Base-by-base conservation (phyloP, 2,797 vertebrate genomes). In the Pogonophryne albipinna region DNA sequence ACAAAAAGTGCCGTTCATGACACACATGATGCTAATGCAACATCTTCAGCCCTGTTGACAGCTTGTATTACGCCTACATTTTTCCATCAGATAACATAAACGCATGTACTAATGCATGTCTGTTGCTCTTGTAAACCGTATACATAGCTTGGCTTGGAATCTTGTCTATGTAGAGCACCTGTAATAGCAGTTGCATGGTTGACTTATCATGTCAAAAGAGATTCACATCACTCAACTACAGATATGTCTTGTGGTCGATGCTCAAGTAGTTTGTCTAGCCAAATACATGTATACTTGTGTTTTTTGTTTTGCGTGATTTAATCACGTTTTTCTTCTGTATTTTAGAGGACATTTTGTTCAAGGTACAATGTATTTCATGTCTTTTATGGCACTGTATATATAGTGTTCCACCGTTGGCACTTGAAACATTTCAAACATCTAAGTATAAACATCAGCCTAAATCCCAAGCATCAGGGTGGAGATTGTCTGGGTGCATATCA, bases 391-490 rank as follows among this genome's bases (percentile, higher is more conserved):
- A 27, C 13, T 58, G 50, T 59, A 11, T 49, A 12, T 17, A 10
- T 59, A 56, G 31, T 45, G 11, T 55, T 71, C 27, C 4, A 9
- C 57, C 47, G 6, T 47, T 23, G 41, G 20, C 45, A n/a, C 38
- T 55, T 71, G 15, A 71, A 79, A 50, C 60, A 79, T 70, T 74
- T 74, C 34, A 78, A 75, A 76, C 49, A 61, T 75, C 76, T 50
- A 76, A 77, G 79, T 74, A 70, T 72, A 92, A 85, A 88, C 82
- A 83, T 85, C 58, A 79, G 65, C 66, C 53, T 79, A 66, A 73
- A 66, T 86, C 76, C 63, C 56, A 16, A 69, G 83, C 78, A 88
- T 89, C 77, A 87, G 88, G 90, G 90, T 89, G 91, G 91, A 84
- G 78, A 57, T 66, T 42, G 77, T 86, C 85, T 88, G 87, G 79